These are phyloP conservation scores for Bostrychus sinensis DNA, from an alignment of 2,113 vertebrate species.

Conservation along the genomic window DNA sequence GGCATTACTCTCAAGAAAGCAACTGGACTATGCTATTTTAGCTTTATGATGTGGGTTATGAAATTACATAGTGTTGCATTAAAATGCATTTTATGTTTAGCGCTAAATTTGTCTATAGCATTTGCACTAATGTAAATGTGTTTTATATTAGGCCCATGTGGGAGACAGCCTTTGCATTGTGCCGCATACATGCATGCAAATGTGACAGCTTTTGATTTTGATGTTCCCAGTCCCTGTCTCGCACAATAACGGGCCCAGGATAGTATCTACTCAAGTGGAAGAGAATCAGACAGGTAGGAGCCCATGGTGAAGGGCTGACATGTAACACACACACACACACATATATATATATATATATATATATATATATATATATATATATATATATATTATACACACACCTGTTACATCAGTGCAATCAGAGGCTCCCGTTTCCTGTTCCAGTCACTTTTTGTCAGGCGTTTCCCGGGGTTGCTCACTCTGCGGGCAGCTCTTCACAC, in stretches of 20 bases:
- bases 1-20: too few relatives aligned
- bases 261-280: constrained; percentile 39
- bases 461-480: constrained; percentile 63
- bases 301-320: constrained; percentile 25
- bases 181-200: constrained; percentile 3
- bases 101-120: neutral
- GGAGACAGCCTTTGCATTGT: constrained; percentile 1
- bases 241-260: constrained; percentile 33
- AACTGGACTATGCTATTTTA: too few relatives aligned
- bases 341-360: neutral
- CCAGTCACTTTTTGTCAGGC: constrained; percentile 62
- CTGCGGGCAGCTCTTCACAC: constrained; percentile 65
- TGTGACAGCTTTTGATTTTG: constrained; percentile 19
- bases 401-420: constrained; percentile 4
- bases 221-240: constrained; percentile 35
- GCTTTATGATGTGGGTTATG: too few relatives aligned
- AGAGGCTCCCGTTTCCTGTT: constrained; percentile 46
- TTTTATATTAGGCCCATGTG: constrained; percentile 18
- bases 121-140: constrained; percentile 24
- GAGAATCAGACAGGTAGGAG: constrained; percentile 55
- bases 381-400: constrained; percentile 15
- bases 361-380: constrained; percentile 8
- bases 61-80: too few relatives aligned
- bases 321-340: constrained; percentile 24
- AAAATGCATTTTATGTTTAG: too few relatives aligned